Percentiles rank a stretch among this genome's conserved stretches.
Evolutionary conservation across 2,888 invertebrate genomes (phyloP).

Genomic region (Desoria tigrina): DNA sequence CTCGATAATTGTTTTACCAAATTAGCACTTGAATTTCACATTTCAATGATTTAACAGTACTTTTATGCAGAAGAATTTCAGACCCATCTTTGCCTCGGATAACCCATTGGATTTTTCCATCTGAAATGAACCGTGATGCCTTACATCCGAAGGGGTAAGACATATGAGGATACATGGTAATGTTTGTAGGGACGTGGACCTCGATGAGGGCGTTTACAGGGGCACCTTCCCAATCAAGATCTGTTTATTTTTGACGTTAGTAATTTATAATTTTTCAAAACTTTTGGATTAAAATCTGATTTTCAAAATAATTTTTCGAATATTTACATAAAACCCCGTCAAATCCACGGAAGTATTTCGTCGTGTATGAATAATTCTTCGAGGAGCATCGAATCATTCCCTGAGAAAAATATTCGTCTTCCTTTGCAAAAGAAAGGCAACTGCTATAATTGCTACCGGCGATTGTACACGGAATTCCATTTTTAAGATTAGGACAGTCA

Average conservation of each 20-base stretch:
- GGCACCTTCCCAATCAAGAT: conserved; percentile 36
- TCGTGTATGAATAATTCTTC: conserved; percentile 29
- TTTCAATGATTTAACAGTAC: too few relatives aligned
- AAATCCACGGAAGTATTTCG: conserved; percentile 40
- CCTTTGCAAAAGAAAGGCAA: too few relatives aligned
- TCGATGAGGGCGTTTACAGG: conserved; percentile 35
- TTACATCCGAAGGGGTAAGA: conserved; percentile 42
- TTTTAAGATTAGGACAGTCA: too few relatives aligned
- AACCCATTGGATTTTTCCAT: conserved; percentile 44
- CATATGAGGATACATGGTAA: conserved; percentile 39
- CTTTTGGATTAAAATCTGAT: background rate
- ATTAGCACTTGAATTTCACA: too few relatives aligned
- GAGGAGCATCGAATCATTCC: conserved; percentile 38
- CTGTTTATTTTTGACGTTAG: conserved; percentile 1
- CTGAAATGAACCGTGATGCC: conserved; percentile 36
- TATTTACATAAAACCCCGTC: conserved; percentile 36
- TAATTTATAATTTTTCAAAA: background rate
- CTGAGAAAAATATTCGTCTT: too few relatives aligned
- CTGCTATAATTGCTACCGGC: too few relatives aligned
- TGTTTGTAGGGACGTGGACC: conserved; percentile 29
- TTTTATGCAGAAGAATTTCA: conserved; percentile 44
- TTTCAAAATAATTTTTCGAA: too few relatives aligned
- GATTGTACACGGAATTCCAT: too few relatives aligned
- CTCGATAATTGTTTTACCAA: too few relatives aligned
- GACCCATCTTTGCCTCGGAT: conserved; percentile 42